These are phyloP conservation scores for Metalampra italica DNA, from an alignment of 2,888 invertebrate species.

Conservation along the genomic window DNA sequence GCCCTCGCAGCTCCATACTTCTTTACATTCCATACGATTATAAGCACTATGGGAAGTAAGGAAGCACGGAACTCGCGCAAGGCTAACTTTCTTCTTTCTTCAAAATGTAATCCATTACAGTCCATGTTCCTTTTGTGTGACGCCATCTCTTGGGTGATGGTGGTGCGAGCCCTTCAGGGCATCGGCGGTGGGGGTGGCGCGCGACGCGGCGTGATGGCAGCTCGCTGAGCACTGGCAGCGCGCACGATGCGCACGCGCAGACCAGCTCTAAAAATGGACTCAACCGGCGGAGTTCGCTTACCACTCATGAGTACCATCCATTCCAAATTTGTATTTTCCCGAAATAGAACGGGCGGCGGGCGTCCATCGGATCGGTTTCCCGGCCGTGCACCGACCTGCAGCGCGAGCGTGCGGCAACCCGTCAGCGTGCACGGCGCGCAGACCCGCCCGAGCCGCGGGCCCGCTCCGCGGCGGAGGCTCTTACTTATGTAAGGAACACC, in stretches of 20 bases:
- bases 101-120: conserved; percentile 22
- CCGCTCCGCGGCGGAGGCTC: conserved; percentile 35
- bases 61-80: conserved; percentile 93
- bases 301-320: conserved; percentile 76
- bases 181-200: conserved; percentile 46
- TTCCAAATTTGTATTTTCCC: conserved; percentile 91
- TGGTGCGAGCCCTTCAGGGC: conserved; percentile 24
- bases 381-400: conserved; percentile 46
- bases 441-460: conserved; percentile 32
- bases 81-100: conserved; percentile 61
- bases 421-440: conserved; percentile 37
- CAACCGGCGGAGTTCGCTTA: conserved; percentile 74
- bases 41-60: conserved; percentile 95
- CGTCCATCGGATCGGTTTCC: conserved; percentile 76
- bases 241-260: conserved; percentile 73
- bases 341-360: conserved; percentile 81
- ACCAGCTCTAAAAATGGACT: conserved; percentile 78
- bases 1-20: conserved; percentile 91
- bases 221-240: conserved; percentile 69
- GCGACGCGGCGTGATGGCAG: conserved; percentile 72
- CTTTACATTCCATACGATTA: conserved; percentile 97
- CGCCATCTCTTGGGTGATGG: conserved; percentile 43
- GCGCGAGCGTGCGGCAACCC: conserved; percentile 44
- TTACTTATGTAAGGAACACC: conserved; percentile 65
- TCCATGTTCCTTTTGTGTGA: conserved; percentile 25